Conservation (phyloP, 2,888 invertebrate genomes). For the Drosophila kokeensis region DNA sequence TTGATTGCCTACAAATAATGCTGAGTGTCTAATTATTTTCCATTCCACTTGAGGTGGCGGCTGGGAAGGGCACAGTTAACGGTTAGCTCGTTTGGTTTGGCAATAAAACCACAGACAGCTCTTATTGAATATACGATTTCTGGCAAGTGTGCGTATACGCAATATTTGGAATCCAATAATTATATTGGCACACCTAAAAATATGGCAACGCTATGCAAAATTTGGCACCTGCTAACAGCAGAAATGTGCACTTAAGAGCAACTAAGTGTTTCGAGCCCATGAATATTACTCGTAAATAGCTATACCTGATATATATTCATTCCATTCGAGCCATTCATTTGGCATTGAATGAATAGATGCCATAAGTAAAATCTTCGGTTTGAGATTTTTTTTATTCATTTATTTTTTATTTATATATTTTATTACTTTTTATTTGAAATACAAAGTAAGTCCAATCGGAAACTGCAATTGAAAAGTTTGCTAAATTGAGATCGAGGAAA, state of each 20-base stretch:
- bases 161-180: constrained; percentile 22
- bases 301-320: constrained; percentile 6
- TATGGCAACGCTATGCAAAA: constrained; percentile 33
- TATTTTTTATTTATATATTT: too few relatives aligned
- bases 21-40: constrained; percentile 79
- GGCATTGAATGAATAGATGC: background rate
- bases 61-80: constrained; percentile 29
- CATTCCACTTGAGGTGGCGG: constrained; percentile 15
- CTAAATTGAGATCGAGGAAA: background rate
- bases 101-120: constrained; percentile 44
- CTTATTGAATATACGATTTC: constrained; percentile 47
- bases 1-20: constrained; percentile 79
- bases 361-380: background rate
- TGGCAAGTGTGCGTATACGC: constrained; percentile 60
- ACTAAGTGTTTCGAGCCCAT: constrained; percentile 22
- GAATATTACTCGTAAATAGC: constrained; percentile 8
- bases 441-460: background rate
- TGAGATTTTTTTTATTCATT: background rate
- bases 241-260: constrained; percentile 48
- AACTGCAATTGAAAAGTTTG: background rate
- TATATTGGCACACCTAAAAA: background rate
- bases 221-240: constrained; percentile 45
- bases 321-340: background rate
- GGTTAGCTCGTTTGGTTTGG: constrained; percentile 15
- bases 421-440: background rate